These are phyloP conservation scores for Aplocera efformata DNA, from an alignment of 2,888 invertebrate genomes.

Conservation along the genomic window DNA sequence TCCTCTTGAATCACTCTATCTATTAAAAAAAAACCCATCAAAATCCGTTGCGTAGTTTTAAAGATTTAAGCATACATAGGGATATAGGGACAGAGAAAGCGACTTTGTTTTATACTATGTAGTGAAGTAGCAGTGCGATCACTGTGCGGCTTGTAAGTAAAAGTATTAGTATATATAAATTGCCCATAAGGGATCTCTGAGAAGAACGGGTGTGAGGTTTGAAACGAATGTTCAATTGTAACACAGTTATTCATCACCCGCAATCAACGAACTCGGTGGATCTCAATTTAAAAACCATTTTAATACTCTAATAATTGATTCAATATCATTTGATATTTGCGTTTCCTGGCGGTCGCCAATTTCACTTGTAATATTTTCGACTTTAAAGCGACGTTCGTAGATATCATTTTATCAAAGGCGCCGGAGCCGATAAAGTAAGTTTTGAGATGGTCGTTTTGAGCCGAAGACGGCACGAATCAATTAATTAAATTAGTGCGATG, in stretches of 20 bases:
- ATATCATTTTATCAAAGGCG: constrained; percentile 18
- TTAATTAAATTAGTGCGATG: constrained; percentile 59
- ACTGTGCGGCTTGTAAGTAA: too few species aligned
- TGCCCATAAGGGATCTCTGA: too few species aligned
- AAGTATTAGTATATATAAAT: too few species aligned
- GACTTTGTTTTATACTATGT: too few species aligned
- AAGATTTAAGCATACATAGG: too few species aligned
- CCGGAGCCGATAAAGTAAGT: constrained; percentile 18
- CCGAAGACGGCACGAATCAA: constrained; percentile 49
- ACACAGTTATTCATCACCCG: constrained; percentile 22
- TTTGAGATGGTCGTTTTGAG: constrained; percentile 30
- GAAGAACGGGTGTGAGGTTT: neutral
- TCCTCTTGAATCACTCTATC: too few species aligned
- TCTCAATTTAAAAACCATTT: constrained; percentile 48
- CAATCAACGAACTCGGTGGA: constrained; percentile 30
- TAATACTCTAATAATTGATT: constrained; percentile 44
- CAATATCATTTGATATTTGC: constrained; percentile 35
- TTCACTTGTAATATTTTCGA: constrained; percentile 22
- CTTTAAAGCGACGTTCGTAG: constrained; percentile 20
- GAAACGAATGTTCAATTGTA: constrained; percentile 6
- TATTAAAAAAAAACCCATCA: too few species aligned
- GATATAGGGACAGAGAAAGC: too few species aligned
- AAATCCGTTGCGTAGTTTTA: too few species aligned
- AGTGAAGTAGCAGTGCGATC: too few species aligned
- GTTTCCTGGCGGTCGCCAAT: constrained; percentile 24